Base-by-base conservation (phyloP, 2,113 vertebrate species). In the Mola mola region DNA sequence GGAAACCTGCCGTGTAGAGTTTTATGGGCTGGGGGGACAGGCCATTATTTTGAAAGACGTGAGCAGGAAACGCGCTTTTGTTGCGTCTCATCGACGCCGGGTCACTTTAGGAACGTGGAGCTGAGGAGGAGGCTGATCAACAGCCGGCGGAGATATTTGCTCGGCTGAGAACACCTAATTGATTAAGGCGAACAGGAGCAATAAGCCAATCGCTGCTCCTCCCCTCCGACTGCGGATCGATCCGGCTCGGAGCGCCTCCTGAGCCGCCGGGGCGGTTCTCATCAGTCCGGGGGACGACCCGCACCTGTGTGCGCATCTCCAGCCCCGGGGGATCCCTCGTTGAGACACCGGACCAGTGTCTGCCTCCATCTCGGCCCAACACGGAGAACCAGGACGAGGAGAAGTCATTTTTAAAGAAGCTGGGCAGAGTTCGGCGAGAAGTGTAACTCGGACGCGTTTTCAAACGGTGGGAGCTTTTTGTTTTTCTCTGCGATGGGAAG, bases 181-280 rank as follows among this genome's bases (percentile, higher is more conserved):
- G 9, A 28, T 11, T 13, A 15, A 26, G 6, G 20, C 24, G 26
- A 36, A 47, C 50, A n/a, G n/a, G n/a, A n/a, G n/a, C n/a, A n/a
- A n/a, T n/a, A 11, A 87, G 68, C 87, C 87, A 85, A 86, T 85
- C 70, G 25, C 24, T 22, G 69, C 46, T n/a, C 19, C 50, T 36
- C 2, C 61, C 41, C 26, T 66, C 63, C 48, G 20, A 21, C 38
- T 55, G 60, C 81, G 80, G 46, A 48, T 58, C 1, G 49, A 21
- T 71, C 28, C 36, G 60, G 60, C 53, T 75, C 22, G 72, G 62
- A 56, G 67, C 43, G 24, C 74, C 51, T 66, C 49, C 12, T 67
- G 13, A 34, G 7, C 71, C 4, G 22, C n/a, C 37, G 57, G 13
- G n/a, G 20, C 55, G 34, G 43, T 50, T 17, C 49, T 53, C 52